Evolutionary conservation across 2,797 vertebrate genomes (phyloP), one percentile per base, ranked within the genome.

Genomic region (Podargus strigoides): DNA sequence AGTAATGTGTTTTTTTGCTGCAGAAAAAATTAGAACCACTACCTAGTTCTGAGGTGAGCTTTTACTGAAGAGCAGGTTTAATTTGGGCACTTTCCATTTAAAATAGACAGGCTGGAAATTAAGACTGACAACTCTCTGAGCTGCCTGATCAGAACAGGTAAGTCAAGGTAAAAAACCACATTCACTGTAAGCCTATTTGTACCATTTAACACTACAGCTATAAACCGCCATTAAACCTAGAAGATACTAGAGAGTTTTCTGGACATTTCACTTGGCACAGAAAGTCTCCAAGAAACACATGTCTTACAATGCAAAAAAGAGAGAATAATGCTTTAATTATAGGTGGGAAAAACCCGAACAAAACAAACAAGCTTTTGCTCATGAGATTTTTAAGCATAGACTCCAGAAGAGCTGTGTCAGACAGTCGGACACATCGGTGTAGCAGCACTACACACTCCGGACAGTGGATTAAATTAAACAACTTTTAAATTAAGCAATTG

Each of bases 61-160:
- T 62, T 77, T 13, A 26, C 56, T 41, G 12, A 23, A 6, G 10
- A 27, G 6, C 14, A 8, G 4, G 24, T n/a, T 53, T 69, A 4
- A 9, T 1, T 5, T 0, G 8, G 42, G 23, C 22, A 5, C 49
- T 32, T 21, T 41, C 44, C 3, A 2, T 12, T 26, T 7, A 7
- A 4, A 34, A 42, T 1, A 14, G 12, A 34, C 9, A 14, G 7
- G 16, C 59, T 1, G 14, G 44, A 63, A 50, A 27, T 2, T 24
- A 30, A 14, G 23, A 9, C 9, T 22, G 47, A 8, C 23, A n/a
- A 1, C 36, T 44, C 16, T 17, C 30, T 2, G 4, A 30, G 24
- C 63, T 27, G 18, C 63, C 50, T 2, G 8, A 5, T 7, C 26
- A 18, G 3, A 9, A 11, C 0, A 24, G 26, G 2, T 2, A 11